Conservation (phyloP, 1,140 invertebrate genomes). For the Macrocentrus cingulum region DNA sequence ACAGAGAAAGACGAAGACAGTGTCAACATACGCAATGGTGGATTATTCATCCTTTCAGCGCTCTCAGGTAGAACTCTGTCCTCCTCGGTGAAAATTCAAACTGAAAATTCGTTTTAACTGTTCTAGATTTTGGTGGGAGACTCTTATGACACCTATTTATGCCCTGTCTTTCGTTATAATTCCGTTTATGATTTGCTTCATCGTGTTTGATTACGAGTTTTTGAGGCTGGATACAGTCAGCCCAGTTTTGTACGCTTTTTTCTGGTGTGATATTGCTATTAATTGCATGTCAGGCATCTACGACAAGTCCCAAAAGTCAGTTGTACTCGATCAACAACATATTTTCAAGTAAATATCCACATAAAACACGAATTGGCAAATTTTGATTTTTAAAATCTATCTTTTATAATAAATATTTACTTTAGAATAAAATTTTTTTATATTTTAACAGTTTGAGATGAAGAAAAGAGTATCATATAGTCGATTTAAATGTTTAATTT, state of each 20-base stretch:
- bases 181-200: constrained; percentile 47
- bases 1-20: constrained; percentile 41
- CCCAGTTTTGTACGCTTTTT: constrained; percentile 43
- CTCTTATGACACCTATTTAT: constrained; percentile 41
- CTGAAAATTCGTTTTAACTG: not conserved
- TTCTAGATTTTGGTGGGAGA: constrained; percentile 49
- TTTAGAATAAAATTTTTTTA: too few relatives aligned
- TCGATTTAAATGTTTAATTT: too few relatives aligned
- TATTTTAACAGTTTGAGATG: too few relatives aligned
- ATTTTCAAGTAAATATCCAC: constrained; percentile 41
- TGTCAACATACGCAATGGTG: constrained; percentile 33
- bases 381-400: too few relatives aligned
- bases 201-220: constrained; percentile 41
- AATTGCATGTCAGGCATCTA: constrained; percentile 46
- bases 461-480: too few relatives aligned
- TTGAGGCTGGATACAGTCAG: constrained; percentile 41
- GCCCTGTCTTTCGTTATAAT: constrained; percentile 43
- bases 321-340: constrained; percentile 38
- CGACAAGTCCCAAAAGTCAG: constrained; percentile 24
- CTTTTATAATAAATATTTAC: too few relatives aligned
- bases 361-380: too few relatives aligned
- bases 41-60: constrained; percentile 52
- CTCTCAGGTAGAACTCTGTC: constrained; percentile 34
- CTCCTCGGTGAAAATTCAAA: not conserved
- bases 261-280: constrained; percentile 46